These are phyloP conservation scores for Porites lobata DNA, from an alignment of 92 coral and sea anemone species.

Conservation along the genomic window DNA sequence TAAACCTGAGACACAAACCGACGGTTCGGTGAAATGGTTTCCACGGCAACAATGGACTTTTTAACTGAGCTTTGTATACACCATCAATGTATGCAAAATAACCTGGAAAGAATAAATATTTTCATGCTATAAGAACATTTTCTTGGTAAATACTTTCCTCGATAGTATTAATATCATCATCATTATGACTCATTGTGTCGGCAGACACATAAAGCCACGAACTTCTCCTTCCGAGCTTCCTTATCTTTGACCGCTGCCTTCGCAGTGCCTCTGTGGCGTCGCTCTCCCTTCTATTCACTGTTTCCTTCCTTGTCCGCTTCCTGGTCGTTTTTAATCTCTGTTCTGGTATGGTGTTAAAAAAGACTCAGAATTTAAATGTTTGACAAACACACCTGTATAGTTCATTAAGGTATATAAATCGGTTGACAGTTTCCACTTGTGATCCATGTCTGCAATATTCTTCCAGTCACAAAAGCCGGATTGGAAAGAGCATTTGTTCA, in stretches of 20 bases:
- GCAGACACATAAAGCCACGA: too few relatives aligned
- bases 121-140: not conserved
- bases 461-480: constrained; percentile 28
- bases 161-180: too few relatives aligned
- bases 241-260: too few relatives aligned
- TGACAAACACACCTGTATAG: constrained; percentile 7
- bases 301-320: too few relatives aligned
- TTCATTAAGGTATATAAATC: not conserved
- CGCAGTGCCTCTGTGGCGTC: too few relatives aligned
- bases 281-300: too few relatives aligned
- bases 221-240: too few relatives aligned
- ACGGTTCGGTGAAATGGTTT: constrained; percentile 25
- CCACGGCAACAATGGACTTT: constrained; percentile 30
- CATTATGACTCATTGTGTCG: too few relatives aligned
- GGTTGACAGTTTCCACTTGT: constrained; percentile 19
- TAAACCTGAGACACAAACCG: constrained; percentile 41
- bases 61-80: constrained; percentile 1
- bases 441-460: not conserved
- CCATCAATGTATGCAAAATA: constrained; percentile 32
- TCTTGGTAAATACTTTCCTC: not conserved
- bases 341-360: too few relatives aligned
- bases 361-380: too few relatives aligned
- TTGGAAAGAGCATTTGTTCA: constrained; percentile 15
- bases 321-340: too few relatives aligned
- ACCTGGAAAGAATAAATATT: not conserved